Evolutionary conservation across 2,797 vertebrate genomes (phyloP).

Genomic region (Glyptemys insculpta): DNA sequence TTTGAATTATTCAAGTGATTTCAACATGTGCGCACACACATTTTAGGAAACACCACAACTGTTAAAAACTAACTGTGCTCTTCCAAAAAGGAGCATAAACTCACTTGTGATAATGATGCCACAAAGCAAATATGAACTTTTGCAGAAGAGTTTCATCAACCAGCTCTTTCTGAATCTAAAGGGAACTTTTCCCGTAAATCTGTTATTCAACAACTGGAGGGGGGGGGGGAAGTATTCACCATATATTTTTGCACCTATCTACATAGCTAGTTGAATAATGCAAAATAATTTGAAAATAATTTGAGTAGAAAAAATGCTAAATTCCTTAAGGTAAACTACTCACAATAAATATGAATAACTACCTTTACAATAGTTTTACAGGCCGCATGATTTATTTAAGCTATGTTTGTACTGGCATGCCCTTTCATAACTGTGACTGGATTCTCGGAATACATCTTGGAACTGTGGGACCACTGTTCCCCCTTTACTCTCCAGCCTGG

Average conservation of each 20-base stretch:
- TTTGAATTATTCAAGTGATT: constrained; percentile 60
- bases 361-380: background rate
- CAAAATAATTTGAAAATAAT: background rate
- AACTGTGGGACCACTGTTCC: no score
- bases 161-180: background rate
- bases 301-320: background rate
- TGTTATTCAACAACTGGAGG: background rate
- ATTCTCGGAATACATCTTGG: no score
- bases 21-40: background rate
- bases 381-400: background rate
- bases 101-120: background rate
- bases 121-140: background rate
- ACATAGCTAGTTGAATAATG: background rate
- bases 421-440: background rate
- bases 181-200: background rate
- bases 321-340: background rate
- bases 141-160: background rate
- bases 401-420: background rate
- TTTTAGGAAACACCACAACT: constrained; percentile 14
- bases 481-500: no score
- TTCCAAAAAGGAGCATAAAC: background rate
- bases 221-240: background rate
- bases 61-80: background rate
- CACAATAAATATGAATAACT: background rate
- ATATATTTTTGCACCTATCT: background rate